Evolutionary conservation across 2,113 vertebrate genomes (phyloP).

Genomic region (Strix aluco): DNA sequence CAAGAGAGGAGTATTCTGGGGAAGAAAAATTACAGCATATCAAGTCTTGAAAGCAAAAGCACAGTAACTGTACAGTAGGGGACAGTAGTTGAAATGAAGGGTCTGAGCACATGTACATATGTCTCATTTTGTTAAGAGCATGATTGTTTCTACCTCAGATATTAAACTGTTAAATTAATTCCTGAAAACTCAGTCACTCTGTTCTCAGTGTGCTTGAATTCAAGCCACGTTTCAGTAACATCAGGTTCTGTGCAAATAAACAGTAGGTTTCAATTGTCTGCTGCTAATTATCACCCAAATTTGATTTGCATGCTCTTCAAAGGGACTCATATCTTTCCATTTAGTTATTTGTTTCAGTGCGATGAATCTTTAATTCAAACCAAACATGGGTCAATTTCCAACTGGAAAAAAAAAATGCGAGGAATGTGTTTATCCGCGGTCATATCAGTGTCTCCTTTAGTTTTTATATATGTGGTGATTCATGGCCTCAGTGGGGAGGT

Average conservation of each 20-base stretch:
- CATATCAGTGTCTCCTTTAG: slow-evolving; percentile 8
- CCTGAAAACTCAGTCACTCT: not conserved
- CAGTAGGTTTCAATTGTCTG: slow-evolving; percentile 29
- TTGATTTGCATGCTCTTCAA: slow-evolving; percentile 70
- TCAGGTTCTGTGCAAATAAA: slow-evolving; percentile 39
- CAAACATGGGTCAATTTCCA: slow-evolving; percentile 59
- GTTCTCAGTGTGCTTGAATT: not conserved
- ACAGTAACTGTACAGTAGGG: not conserved
- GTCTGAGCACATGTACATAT: not conserved
- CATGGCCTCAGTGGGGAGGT: not conserved
- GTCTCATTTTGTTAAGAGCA: not conserved
- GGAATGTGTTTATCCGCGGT: slow-evolving; percentile 54
- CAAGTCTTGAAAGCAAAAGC: not conserved
- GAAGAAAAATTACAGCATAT: not conserved
- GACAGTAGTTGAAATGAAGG: not conserved
- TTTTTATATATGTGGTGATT: slow-evolving; percentile 18
- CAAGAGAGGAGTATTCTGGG: not conserved
- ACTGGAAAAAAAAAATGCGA: not conserved
- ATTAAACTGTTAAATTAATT: slow-evolving; percentile 33
- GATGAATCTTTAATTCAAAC: slow-evolving; percentile 73
- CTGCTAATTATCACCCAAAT: slow-evolving; percentile 52
- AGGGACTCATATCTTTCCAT: slow-evolving; percentile 65
- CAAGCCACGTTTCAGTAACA: not conserved
- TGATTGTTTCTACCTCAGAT: slow-evolving; percentile 20
- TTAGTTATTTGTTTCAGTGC: slow-evolving; percentile 65